Percentiles rank a stretch among this genome's conserved stretches.
phyloP scores from a whole-genome alignment of 2,113 vertebrate species.

The Myocastor coypus region DNA sequence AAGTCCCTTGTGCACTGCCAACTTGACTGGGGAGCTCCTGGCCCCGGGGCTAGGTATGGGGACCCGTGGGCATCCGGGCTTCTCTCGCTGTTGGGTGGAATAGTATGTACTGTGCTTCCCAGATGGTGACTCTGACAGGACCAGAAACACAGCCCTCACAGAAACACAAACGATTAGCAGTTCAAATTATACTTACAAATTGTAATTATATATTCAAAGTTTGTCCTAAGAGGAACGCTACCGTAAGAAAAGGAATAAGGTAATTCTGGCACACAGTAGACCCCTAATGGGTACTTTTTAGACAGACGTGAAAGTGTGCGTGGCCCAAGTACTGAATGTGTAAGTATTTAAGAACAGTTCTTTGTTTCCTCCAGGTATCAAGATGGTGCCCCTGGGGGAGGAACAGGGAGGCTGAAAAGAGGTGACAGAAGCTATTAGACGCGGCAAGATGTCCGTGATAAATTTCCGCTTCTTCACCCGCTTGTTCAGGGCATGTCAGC shows the following conservation, averaged over 20 bases:
- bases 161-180: constrained; percentile 5
- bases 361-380: background rate
- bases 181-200: constrained; percentile 47
- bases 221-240: constrained; percentile 15
- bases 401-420: constrained; percentile 21
- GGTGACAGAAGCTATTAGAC: background rate
- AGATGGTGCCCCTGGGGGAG: background rate
- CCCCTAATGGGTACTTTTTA: background rate
- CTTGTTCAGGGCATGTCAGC: constrained; percentile 58
- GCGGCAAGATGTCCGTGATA: constrained; percentile 17
- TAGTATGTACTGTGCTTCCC: background rate
- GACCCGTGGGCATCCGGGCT: background rate
- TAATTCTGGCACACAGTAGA: background rate
- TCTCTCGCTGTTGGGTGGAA: background rate
- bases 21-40: background rate
- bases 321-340: background rate
- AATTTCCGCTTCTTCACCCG: constrained; percentile 25
- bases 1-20: background rate
- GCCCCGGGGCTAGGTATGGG: background rate
- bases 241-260: constrained; percentile 1
- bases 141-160: background rate
- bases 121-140: background rate
- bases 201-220: constrained; percentile 54
- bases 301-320: background rate
- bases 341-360: background rate